Percentiles rank a stretch among this genome's conserved stretches.
phyloP scores from a whole-genome alignment of 2,113 vertebrate species.

The Prunella fulvescens region DNA sequence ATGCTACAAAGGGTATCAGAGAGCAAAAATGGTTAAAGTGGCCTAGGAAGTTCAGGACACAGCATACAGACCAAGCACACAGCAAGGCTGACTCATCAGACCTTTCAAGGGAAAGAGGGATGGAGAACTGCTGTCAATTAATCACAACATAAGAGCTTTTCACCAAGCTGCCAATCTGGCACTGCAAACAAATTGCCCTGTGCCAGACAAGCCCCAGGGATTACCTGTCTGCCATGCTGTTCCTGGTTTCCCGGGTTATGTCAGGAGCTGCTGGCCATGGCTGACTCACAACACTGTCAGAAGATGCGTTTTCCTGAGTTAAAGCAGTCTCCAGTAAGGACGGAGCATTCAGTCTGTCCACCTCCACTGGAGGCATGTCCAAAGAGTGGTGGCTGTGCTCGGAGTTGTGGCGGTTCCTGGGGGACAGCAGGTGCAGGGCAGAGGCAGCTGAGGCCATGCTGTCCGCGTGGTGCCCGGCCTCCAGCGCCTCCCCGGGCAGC shows the following conservation, averaged over 20 bases:
- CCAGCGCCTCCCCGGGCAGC: slow-evolving; percentile 65
- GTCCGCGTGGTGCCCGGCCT: slow-evolving; percentile 76
- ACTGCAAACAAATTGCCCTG: background rate
- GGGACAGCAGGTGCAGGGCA: slow-evolving; percentile 86
- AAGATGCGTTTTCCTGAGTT: slow-evolving; percentile 81
- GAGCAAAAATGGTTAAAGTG: background rate
- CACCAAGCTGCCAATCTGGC: background rate
- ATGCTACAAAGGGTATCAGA: background rate
- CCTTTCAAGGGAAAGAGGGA: background rate
- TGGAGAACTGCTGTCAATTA: background rate
- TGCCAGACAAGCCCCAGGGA: background rate
- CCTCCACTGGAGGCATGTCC: slow-evolving; percentile 80
- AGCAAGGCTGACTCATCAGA: background rate
- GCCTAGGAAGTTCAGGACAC: background rate
- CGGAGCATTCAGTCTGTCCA: slow-evolving; percentile 82
- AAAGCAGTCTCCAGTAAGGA: slow-evolving; percentile 86
- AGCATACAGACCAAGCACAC: background rate
- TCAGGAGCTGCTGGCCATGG: slow-evolving; percentile 96
- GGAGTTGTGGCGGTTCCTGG: slow-evolving; percentile 71
- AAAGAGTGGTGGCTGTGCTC: slow-evolving; percentile 80
- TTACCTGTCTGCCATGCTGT: slow-evolving; percentile 82
- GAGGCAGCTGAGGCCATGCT: slow-evolving; percentile 95
- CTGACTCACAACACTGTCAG: slow-evolving; percentile 77
- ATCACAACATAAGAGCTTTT: background rate
- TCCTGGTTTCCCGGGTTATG: slow-evolving; percentile 94